Evolutionary conservation across 2,797 vertebrate species (phyloP).

Genomic region (Steatocranus sp.): DNA sequence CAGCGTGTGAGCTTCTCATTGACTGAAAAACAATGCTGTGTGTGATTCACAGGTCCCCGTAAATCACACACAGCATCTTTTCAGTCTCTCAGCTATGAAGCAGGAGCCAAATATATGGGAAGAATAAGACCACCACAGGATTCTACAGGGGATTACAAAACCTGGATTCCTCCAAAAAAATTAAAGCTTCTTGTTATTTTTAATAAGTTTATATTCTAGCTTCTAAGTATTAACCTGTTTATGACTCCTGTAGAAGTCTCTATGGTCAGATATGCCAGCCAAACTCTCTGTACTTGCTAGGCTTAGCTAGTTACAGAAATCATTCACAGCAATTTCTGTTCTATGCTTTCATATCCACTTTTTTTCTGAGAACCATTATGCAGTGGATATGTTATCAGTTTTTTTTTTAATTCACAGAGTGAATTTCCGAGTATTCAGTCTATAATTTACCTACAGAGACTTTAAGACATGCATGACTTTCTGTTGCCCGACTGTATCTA

Average conservation of each 20-base stretch:
- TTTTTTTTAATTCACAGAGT: background rate
- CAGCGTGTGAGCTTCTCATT: conserved; percentile 28
- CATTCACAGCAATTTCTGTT: background rate
- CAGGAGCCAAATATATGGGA: background rate
- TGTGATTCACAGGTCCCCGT: background rate
- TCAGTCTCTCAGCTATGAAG: conserved; percentile 6
- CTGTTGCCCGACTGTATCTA: accelerated
- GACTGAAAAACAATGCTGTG: conserved; percentile 17
- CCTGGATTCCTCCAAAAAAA: background rate
- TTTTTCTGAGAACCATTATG: background rate
- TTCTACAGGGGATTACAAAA: background rate
- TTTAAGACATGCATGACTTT: background rate
- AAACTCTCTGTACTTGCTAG: background rate
- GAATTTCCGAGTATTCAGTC: background rate
- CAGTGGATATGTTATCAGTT: background rate
- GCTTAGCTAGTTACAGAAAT: background rate
- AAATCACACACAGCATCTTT: conserved; percentile 26
- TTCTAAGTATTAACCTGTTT: background rate
- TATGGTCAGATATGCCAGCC: background rate
- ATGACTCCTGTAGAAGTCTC: background rate
- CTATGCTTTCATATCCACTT: background rate
- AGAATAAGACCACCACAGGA: background rate
- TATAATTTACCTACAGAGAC: background rate
- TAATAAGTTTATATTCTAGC: background rate
- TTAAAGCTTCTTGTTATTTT: background rate